A percentile compares a stretch with the other conserved stretches of the same genome.
Conservation (phyloP, 2,888 invertebrate genomes). For the Caradrina kadenii region DNA sequence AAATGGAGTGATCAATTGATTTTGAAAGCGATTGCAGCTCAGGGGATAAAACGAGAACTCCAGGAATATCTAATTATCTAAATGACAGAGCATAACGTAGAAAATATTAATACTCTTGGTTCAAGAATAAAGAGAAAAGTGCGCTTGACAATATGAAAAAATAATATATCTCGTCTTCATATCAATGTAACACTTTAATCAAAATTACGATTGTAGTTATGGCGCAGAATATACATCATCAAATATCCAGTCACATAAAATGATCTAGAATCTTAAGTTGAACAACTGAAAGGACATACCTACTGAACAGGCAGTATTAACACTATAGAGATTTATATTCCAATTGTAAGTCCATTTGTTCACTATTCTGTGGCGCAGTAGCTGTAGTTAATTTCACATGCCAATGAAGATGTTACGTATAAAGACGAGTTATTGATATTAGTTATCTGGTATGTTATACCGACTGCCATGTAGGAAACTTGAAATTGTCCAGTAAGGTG, state of each 20-base stretch:
- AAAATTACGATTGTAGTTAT: no score
- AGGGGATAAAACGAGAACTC: neutral
- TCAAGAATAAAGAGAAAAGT: neutral
- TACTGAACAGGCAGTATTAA: no score
- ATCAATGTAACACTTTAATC: no score
- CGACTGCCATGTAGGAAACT: slow-evolving; percentile 29
- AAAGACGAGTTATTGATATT: slow-evolving; percentile 34
- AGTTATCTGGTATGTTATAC: slow-evolving; percentile 24
- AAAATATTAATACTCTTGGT: neutral
- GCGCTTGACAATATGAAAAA: neutral
- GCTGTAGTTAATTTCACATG: slow-evolving; percentile 20
- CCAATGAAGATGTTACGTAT: slow-evolving; percentile 33
- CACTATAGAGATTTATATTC: no score
- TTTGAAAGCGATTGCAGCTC: neutral
- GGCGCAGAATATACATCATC: no score
- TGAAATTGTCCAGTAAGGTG: slow-evolving; percentile 26
- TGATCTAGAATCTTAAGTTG: no score
- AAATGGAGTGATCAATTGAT: slow-evolving; percentile 4
- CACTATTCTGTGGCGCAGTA: slow-evolving; percentile 3
- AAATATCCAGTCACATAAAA: neutral
- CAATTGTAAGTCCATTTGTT: slow-evolving; percentile 16
- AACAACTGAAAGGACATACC: no score
- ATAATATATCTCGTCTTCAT: neutral
- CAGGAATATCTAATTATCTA: neutral
- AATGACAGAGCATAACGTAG: no score